These are phyloP conservation scores for Clavelina lepadiformis DNA, from an alignment of 23 tunicate species.

Conservation along the genomic window DNA sequence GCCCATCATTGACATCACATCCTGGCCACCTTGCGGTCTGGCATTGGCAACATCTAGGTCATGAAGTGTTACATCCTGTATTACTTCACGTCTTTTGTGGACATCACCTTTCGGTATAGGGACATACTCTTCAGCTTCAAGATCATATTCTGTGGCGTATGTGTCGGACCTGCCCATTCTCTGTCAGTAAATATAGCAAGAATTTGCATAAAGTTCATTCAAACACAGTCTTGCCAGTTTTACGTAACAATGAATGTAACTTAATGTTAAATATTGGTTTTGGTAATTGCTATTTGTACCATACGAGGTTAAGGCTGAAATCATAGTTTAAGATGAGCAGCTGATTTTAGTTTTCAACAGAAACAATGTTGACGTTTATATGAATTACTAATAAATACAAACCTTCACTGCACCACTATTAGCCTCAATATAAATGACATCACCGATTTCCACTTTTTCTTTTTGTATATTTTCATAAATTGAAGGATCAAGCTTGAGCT, in stretches of 20 bases:
- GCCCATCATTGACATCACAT: conserved; percentile 92
- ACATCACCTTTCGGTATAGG: conserved; percentile 99
- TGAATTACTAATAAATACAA: too few relatives aligned
- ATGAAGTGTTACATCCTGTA: conserved; percentile 98
- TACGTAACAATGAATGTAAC: too few relatives aligned
- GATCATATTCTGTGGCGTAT: conserved; percentile 96
- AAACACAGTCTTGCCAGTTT: not conserved
- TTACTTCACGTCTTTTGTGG: conserved; percentile 93
- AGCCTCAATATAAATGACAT: conserved; percentile 99
- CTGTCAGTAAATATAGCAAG: conserved; percentile 14
- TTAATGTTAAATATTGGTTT: too few relatives aligned
- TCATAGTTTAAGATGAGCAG: too few relatives aligned
- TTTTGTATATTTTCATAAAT: conserved; percentile 98
- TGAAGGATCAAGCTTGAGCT: conserved; percentile 88
- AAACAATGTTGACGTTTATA: too few relatives aligned
- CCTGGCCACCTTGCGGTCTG: conserved; percentile 96
- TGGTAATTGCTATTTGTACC: too few relatives aligned
- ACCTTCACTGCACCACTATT: conserved; percentile 99
- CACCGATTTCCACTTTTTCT: conserved; percentile 94
- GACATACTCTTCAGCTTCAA: conserved; percentile 98
- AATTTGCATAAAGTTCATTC: not conserved
- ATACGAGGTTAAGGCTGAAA: too few relatives aligned
- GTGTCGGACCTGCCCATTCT: conserved; percentile 94
- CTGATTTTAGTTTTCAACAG: too few relatives aligned
- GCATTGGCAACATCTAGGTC: conserved; percentile 99